Percentiles rank a stretch among this genome's conserved stretches.
These are phyloP conservation scores for Lutraria lutraria DNA, from an alignment of 2,888 invertebrate species.

Conservation along the genomic window DNA sequence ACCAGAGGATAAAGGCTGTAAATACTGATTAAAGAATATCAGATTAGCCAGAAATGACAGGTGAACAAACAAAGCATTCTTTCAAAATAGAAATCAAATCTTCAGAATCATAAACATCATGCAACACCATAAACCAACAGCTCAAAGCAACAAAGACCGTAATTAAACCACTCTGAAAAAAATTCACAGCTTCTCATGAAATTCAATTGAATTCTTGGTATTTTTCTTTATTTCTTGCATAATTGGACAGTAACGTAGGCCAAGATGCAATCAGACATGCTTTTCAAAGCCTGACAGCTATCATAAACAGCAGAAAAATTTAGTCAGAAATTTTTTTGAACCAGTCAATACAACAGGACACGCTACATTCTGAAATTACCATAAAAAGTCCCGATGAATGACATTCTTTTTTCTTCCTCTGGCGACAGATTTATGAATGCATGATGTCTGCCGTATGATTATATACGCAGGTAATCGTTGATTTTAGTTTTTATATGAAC, in stretches of 20 bases:
- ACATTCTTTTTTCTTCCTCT: background rate
- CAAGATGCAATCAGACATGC: background rate
- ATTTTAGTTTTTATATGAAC: background rate
- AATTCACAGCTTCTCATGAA: background rate
- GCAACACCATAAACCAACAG: background rate
- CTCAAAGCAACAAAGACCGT: constrained; percentile 4
- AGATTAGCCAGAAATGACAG: constrained; percentile 23
- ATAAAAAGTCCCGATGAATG: background rate
- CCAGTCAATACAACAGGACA: background rate
- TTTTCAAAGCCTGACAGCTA: background rate
- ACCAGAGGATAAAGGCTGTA: background rate
- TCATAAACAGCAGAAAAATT: background rate
- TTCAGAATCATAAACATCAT: background rate
- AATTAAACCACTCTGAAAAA: background rate
- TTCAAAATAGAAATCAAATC: constrained; percentile 9
- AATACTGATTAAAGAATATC: constrained; percentile 5
- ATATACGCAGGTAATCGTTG: background rate
- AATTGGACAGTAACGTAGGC: background rate
- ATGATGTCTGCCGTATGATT: background rate
- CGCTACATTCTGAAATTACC: background rate
- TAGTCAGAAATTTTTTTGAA: background rate
- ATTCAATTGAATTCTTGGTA: constrained; percentile 1
- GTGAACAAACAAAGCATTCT: constrained; percentile 4
- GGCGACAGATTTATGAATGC: background rate
- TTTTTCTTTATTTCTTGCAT: background rate